These are phyloP conservation scores for Eurystomus gularis DNA, from an alignment of 2,113 vertebrate genomes.

Conservation along the genomic window DNA sequence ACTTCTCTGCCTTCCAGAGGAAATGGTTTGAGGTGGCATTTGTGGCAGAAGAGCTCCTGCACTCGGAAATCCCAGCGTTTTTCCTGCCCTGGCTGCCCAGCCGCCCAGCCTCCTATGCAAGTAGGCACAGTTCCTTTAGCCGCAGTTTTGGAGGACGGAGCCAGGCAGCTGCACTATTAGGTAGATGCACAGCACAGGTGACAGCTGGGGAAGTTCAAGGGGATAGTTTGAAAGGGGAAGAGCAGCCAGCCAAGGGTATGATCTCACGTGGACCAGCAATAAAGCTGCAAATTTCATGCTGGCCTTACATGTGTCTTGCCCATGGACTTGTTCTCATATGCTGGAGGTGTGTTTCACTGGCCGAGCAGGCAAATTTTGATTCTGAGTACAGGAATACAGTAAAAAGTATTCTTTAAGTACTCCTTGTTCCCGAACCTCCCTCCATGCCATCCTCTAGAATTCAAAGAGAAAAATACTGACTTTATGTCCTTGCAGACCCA, in stretches of 20 bases:
- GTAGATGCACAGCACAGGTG: conserved; percentile 77
- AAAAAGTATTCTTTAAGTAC: neutral
- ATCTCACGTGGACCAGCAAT: conserved; percentile 33
- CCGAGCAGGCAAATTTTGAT: neutral
- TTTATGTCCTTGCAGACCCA: neutral
- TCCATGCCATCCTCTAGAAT: neutral
- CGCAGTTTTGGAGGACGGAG: conserved; percentile 99
- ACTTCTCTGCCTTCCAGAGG: conserved; percentile 93
- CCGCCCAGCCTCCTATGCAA: conserved; percentile 95
- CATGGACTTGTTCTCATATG: neutral
- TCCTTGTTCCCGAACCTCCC: neutral
- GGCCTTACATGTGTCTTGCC: neutral
- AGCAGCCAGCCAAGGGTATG: conserved; percentile 35
- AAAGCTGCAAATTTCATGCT: conserved; percentile 15
- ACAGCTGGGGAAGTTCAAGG: conserved; percentile 26
- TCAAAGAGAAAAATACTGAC: neutral
- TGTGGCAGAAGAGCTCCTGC: conserved; percentile 87
- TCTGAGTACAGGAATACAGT: neutral
- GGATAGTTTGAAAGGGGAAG: conserved; percentile 34
- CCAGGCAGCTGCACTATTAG: conserved; percentile 95
- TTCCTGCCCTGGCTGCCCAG: conserved; percentile 96
- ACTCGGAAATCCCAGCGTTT: conserved; percentile 91
- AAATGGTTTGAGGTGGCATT: conserved; percentile 99
- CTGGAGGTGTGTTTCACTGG: conserved; percentile 3
- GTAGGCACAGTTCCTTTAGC: conserved; percentile 99